Evolutionary conservation across 2,113 vertebrate genomes (phyloP).

Genomic region (Plotosus lineatus): DNA sequence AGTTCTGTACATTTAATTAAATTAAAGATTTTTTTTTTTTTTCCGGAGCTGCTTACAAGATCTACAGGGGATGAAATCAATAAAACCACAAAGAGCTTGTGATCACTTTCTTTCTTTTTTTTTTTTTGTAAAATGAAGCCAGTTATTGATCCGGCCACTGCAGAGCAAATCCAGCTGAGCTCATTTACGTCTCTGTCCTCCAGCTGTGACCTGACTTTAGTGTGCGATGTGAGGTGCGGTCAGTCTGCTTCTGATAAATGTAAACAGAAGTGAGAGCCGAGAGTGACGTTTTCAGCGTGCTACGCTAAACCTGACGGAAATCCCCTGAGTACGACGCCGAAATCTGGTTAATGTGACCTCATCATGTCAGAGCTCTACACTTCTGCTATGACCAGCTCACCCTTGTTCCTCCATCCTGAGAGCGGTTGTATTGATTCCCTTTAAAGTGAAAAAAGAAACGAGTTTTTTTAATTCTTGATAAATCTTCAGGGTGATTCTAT

Average conservation of each 20-base stretch:
- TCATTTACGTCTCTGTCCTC: background rate
- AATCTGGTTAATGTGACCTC: slow-evolving; percentile 49
- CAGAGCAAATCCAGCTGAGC: background rate
- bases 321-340: slow-evolving; percentile 35
- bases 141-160: slow-evolving; percentile 11
- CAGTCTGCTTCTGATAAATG: slow-evolving; percentile 53
- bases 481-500: slow-evolving; percentile 22
- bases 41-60: background rate
- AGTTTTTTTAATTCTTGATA: slow-evolving; percentile 37
- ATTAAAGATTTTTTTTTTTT: too few relatives aligned
- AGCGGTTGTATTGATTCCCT: slow-evolving; percentile 34
- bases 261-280: slow-evolving; percentile 32
- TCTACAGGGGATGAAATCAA: background rate
- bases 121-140: background rate
- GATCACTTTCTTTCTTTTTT: slow-evolving; percentile 14
- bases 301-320: slow-evolving; percentile 40
- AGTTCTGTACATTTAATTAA: background rate
- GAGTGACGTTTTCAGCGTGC: slow-evolving; percentile 41
- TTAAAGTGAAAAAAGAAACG: slow-evolving; percentile 10
- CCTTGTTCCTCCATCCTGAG: slow-evolving; percentile 25
- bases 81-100: background rate
- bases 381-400: slow-evolving; percentile 40
- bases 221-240: background rate
- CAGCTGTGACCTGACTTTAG: slow-evolving; percentile 18
- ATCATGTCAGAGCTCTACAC: slow-evolving; percentile 35